Conservation (phyloP, 2,797 vertebrate genomes). For the Fratercula arctica region DNA sequence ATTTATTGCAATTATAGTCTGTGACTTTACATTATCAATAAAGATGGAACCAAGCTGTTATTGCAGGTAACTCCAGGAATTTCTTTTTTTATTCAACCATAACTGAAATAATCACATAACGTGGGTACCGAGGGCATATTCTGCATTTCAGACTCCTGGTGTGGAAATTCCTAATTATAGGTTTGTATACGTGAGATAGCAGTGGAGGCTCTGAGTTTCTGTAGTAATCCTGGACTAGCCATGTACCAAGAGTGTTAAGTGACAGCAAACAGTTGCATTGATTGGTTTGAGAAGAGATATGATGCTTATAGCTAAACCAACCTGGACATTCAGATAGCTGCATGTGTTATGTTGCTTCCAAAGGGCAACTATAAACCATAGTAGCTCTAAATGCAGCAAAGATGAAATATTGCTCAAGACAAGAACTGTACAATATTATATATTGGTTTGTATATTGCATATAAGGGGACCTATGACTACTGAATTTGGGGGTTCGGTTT, state of each 20-base stretch:
- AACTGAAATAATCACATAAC: neutral
- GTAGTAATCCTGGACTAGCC: neutral
- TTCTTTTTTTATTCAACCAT: neutral
- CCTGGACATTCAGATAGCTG: neutral
- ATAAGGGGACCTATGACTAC: neutral
- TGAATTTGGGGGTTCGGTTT: neutral
- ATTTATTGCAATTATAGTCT: neutral
- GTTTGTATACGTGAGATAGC: neutral
- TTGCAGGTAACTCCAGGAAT: neutral
- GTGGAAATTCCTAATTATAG: neutral
- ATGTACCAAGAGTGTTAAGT: neutral
- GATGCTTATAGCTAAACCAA: neutral
- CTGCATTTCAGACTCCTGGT: neutral
- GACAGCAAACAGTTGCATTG: neutral
- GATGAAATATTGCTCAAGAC: neutral
- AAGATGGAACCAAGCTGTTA: neutral
- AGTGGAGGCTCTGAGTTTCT: neutral
- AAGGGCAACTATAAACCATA: neutral
- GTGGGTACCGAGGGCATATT: neutral
- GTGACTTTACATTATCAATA: neutral
- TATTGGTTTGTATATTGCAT: neutral
- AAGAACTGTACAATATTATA: neutral
- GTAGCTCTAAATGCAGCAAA: neutral
- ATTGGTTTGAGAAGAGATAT: neutral
- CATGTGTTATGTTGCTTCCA: neutral